Conservation (phyloP, 1,140 invertebrate species). For the Drosophila bocki region DNA sequence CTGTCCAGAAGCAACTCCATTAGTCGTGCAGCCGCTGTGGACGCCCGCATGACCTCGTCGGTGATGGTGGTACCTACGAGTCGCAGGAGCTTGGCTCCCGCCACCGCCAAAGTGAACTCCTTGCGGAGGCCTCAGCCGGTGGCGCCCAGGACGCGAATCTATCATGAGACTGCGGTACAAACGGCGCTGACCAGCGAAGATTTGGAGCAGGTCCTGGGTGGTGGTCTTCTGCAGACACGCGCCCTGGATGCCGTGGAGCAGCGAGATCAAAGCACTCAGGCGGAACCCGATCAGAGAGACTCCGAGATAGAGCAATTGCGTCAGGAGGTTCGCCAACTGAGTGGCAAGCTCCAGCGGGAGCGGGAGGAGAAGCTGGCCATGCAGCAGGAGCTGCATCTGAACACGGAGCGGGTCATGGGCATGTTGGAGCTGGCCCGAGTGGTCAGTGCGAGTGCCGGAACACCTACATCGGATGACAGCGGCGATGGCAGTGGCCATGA, state of each 20-base stretch:
- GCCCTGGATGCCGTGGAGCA: slow-evolving; percentile 85
- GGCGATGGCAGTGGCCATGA: slow-evolving; percentile 87
- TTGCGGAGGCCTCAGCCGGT: slow-evolving; percentile 63
- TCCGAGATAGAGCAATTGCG: slow-evolving; percentile 87
- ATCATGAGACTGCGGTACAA: slow-evolving; percentile 91
- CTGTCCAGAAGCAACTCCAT: slow-evolving; percentile 85
- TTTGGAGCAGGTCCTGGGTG: slow-evolving; percentile 89
- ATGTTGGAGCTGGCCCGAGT: slow-evolving; percentile 87
- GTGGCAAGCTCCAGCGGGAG: slow-evolving; percentile 87
- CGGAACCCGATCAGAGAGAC: slow-evolving; percentile 87
- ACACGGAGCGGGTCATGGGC: slow-evolving; percentile 89
- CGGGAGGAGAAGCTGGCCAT: slow-evolving; percentile 89
- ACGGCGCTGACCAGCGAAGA: slow-evolving; percentile 90
- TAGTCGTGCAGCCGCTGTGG: slow-evolving; percentile 62
- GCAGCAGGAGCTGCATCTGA: slow-evolving; percentile 90
- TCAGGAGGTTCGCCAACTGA: slow-evolving; percentile 86
- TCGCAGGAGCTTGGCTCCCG: slow-evolving; percentile 60
- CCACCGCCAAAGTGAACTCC: slow-evolving; percentile 75
- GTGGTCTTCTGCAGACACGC: slow-evolving; percentile 84
- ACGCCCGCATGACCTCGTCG: slow-evolving; percentile 85
- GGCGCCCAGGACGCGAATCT: slow-evolving; percentile 88
- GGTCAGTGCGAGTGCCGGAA: slow-evolving; percentile 73
- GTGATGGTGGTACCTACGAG: slow-evolving; percentile 72
- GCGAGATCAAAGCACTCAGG: slow-evolving; percentile 88
- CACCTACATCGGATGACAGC: slow-evolving; percentile 86